Conservation (phyloP, 2,888 invertebrate genomes). For the Argynnis bischoffii region DNA sequence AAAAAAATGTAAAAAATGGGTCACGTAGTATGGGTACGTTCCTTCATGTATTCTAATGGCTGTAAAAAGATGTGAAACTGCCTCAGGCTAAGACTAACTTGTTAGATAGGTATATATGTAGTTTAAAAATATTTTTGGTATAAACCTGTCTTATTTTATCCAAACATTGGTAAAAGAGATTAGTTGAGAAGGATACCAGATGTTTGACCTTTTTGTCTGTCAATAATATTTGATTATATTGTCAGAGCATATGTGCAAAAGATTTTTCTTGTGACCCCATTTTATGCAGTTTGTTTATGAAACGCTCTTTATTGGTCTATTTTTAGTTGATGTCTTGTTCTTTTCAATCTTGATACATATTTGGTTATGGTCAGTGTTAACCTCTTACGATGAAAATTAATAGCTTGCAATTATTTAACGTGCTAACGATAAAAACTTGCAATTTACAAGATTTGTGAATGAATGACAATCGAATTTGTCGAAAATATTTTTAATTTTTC, state of each 20-base stretch:
- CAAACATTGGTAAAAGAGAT: neutral
- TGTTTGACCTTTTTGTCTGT: neutral
- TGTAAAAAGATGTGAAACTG: too few species aligned
- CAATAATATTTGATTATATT: conserved; percentile 6
- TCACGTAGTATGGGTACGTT: too few species aligned
- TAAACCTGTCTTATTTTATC: neutral
- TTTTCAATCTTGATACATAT: neutral
- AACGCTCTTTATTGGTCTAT: neutral
- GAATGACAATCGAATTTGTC: too few species aligned
- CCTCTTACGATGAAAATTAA: too few species aligned
- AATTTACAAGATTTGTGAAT: too few species aligned
- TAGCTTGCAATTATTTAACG: too few species aligned
- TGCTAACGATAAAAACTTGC: too few species aligned
- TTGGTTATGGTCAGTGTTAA: too few species aligned
- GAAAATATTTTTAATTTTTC: too few species aligned
- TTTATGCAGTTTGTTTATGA: conserved; percentile 1
- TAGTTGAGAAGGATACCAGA: conserved; percentile 2
- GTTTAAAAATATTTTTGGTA: neutral
- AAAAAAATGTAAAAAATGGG: too few species aligned
- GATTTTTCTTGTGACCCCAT: conserved; percentile 14
- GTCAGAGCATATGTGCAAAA: conserved; percentile 2
- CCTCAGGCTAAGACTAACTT: too few species aligned
- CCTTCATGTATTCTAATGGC: too few species aligned
- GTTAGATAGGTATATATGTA: neutral
- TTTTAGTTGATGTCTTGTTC: conserved; percentile 2